A percentile compares a stretch with the other conserved stretches of the same genome.
These are phyloP conservation scores for Drosophila paramelanica DNA, from an alignment of 2,888 invertebrate genomes.

Conservation along the genomic window DNA sequence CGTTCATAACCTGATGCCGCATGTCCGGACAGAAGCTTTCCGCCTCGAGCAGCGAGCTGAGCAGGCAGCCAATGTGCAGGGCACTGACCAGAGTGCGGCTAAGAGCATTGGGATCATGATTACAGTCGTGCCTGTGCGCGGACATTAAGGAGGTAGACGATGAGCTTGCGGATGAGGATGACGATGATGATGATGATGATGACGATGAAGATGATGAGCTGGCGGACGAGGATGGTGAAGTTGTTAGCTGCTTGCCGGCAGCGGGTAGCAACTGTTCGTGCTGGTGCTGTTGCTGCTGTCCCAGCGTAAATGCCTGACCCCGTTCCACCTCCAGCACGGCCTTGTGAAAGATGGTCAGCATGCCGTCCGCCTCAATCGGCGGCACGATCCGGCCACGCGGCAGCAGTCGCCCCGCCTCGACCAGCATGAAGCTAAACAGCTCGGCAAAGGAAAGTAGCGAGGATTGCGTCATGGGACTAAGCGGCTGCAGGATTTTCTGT, in stretches of 20 bases:
- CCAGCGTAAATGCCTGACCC: conserved; percentile 77
- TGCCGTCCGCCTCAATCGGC: conserved; percentile 92
- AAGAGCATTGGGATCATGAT: conserved; percentile 90
- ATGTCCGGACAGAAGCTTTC: conserved; percentile 86
- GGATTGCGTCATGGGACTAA: conserved; percentile 97
- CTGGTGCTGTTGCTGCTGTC: conserved; percentile 58
- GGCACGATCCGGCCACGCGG: conserved; percentile 90
- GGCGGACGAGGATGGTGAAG: conserved; percentile 58
- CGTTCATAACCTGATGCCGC: conserved; percentile 88
- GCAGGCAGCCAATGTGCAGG: conserved; percentile 92
- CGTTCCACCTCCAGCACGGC: conserved; percentile 91
- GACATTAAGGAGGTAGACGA: conserved; percentile 62
- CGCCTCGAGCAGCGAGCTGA: conserved; percentile 89
- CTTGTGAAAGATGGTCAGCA: conserved; percentile 92
- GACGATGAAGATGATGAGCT: conserved; percentile 41
- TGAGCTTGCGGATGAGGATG: conserved; percentile 12
- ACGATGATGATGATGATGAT: conserved; percentile 28
- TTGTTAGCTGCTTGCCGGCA: conserved; percentile 41
- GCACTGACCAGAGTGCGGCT: conserved; percentile 94
- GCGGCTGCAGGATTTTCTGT: conserved; percentile 95
- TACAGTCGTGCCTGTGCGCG: conserved; percentile 86
- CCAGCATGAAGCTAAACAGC: conserved; percentile 96
- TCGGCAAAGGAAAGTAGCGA: conserved; percentile 97
- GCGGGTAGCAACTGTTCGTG: conserved; percentile 53
- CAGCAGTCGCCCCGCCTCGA: conserved; percentile 91